These are phyloP conservation scores for Drosophila funebris DNA, from an alignment of 1,140 invertebrate genomes.

Conservation along the genomic window DNA sequence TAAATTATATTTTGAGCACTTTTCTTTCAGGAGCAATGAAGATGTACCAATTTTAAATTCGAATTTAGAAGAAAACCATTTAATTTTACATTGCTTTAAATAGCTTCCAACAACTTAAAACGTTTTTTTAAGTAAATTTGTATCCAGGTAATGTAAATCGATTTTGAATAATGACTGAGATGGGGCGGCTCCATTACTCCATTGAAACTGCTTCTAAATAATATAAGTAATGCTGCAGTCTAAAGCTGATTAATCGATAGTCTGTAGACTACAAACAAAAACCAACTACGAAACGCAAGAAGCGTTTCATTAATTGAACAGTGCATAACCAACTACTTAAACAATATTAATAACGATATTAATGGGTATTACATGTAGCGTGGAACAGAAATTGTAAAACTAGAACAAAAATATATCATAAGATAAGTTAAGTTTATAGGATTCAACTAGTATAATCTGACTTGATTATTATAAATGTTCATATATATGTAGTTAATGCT, in stretches of 20 bases:
- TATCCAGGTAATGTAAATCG: no score
- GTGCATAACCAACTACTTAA: slow-evolving; percentile 65
- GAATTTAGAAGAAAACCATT: no score
- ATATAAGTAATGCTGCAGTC: not conserved
- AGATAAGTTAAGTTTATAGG: not conserved
- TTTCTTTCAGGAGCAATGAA: slow-evolving; percentile 14
- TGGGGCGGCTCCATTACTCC: slow-evolving; percentile 20
- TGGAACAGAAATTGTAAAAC: slow-evolving; percentile 31
- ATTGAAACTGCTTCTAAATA: not conserved
- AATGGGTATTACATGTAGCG: not conserved
- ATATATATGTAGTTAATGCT: not conserved
- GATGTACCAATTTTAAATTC: not conserved
- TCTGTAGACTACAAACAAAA: slow-evolving; percentile 24
- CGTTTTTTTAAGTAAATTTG: no score
- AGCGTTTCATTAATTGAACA: slow-evolving; percentile 29
- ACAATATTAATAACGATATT: not conserved
- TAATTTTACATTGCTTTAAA: no score
- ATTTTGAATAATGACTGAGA: no score
- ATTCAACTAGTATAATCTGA: not conserved
- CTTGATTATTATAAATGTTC: not conserved
- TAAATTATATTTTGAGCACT: not conserved
- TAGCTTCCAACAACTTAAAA: no score
- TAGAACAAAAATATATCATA: slow-evolving; percentile 2
- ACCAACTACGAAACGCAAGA: slow-evolving; percentile 11
- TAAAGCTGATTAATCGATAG: not conserved